Evolutionary conservation across 2,113 vertebrate genomes (phyloP), one percentile per base, ranked within the genome.

Genomic region (Baryphthengus martii): DNA sequence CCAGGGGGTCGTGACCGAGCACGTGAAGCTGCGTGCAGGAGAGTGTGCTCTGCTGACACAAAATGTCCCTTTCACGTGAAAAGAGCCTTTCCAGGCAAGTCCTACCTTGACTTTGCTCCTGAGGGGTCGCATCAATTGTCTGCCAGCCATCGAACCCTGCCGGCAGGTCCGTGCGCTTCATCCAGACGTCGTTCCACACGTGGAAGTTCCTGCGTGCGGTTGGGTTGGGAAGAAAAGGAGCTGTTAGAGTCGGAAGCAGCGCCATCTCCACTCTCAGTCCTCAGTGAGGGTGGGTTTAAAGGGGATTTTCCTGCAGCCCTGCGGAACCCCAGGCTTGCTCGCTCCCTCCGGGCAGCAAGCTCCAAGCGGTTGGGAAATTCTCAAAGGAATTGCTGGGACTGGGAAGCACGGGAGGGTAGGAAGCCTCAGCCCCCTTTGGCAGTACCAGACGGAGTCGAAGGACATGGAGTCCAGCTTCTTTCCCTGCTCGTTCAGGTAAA

Each of bases 111-210:
- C 98, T 98, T 68, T 31, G 67, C 78, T 98, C 97, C 95, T 98
- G 98, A 19, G 97, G 98, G 6, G 97, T 98, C 59, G 97, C 31
- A 80, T 98, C 98, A 4, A 98, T 76, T 11, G 96, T 97, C 83
- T 98, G 98, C 98, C 98, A 98, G 50, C 97, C 98, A 2, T 93
- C 65, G 59, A 97, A 95, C 4, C 97, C 98, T 5, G 55, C 3
- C 0, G 98, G 98, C 15, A 98, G 59, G 49, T 98, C 97, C 2
- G 1, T 13, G 47, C 97, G 72, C 93, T 90, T 97, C 98, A 98
- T 98, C 98, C 98, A 98, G 47, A 66, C 97, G 0, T 98, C 98
- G 0, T 97, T 98, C 98, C 98, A 98, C 59, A 98, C 95, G 0
- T 98, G 98, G 88, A 98, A 98, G 79, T 98, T 98, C 98, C 98